Percentiles rank a stretch among this genome's conserved stretches.
phyloP scores from a whole-genome alignment of 2,888 invertebrate species.

The Melieria omissa region DNA sequence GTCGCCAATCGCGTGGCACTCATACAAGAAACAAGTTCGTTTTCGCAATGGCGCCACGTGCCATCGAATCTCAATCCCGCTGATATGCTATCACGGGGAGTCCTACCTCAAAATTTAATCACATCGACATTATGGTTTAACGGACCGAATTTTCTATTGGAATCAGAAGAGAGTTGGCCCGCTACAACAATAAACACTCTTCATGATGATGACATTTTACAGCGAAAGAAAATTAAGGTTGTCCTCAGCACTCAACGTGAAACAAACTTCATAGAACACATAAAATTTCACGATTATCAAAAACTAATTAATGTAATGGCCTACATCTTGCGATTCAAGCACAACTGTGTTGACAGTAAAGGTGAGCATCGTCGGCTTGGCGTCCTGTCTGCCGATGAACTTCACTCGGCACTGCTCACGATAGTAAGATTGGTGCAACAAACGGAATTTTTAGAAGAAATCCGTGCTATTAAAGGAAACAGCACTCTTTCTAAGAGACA shows the following conservation, averaged over 20 bases:
- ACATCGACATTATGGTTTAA: conserved; percentile 31
- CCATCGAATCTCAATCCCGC: conserved; percentile 33
- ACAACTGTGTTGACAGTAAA: conserved; percentile 14
- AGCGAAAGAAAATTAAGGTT: conserved; percentile 35
- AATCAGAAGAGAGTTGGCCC: conserved; percentile 30
- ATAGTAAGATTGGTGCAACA: conserved; percentile 27
- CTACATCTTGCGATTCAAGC: conserved; percentile 30
- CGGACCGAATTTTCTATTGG: conserved; percentile 32
- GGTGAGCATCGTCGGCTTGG: not conserved
- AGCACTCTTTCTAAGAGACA: conserved; percentile 23
- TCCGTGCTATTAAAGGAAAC: conserved; percentile 18
- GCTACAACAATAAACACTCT: conserved; percentile 13
- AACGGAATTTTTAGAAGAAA: conserved; percentile 25
- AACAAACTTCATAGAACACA: conserved; percentile 17
- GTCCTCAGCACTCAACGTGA: conserved; percentile 7
- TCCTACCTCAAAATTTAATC: conserved; percentile 22
- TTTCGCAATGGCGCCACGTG: conserved; percentile 35
- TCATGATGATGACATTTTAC: conserved; percentile 23
- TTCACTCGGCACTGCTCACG: conserved; percentile 11
- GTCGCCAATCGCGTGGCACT: conserved; percentile 26
- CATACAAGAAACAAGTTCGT: conserved; percentile 32
- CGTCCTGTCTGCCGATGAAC: conserved; percentile 15
- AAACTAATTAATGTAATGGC: conserved; percentile 30
- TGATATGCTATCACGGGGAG: conserved; percentile 27
- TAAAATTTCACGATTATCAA: conserved; percentile 30